Percentiles rank a stretch among this genome's conserved stretches.
Conservation (phyloP, 2,797 vertebrate genomes). For the Podargus strigoides region DNA sequence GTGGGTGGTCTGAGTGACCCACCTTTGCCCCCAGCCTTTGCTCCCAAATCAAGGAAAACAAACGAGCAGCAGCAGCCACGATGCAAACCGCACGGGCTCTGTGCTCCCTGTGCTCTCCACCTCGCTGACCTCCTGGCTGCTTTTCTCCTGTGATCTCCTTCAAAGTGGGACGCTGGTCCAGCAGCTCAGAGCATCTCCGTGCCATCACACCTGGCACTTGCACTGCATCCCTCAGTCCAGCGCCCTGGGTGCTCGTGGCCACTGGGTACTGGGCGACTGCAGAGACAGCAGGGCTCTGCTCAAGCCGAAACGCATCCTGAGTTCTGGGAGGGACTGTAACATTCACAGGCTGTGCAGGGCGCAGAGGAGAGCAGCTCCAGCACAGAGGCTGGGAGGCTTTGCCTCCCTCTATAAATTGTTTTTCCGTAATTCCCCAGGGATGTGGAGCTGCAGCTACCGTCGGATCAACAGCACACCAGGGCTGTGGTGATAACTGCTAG, state of each 20-base stretch:
- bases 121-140: not conserved
- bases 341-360: not conserved
- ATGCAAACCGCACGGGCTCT: accelerated
- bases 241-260: accelerated
- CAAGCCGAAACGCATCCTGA: accelerated
- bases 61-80: not conserved
- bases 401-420: not conserved
- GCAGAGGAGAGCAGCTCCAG: not conserved
- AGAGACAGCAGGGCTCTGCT: not conserved
- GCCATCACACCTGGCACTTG: not conserved
- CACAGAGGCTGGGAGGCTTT: not conserved
- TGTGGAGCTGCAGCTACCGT: not conserved
- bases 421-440: accelerated
- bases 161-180: accelerated
- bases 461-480: accelerated
- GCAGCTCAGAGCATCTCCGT: accelerated
- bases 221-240: not conserved
- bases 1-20: not conserved
- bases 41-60: not conserved
- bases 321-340: not conserved
- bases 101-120: accelerated
- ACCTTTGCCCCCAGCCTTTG: slow-evolving; percentile 18
- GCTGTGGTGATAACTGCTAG: accelerated
- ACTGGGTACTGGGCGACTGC: accelerated
- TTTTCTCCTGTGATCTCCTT: not conserved